Percentiles rank a stretch among this genome's conserved stretches.
These are phyloP conservation scores for Cyanoderma ruficeps DNA, from an alignment of 2,113 vertebrate species.

Conservation along the genomic window DNA sequence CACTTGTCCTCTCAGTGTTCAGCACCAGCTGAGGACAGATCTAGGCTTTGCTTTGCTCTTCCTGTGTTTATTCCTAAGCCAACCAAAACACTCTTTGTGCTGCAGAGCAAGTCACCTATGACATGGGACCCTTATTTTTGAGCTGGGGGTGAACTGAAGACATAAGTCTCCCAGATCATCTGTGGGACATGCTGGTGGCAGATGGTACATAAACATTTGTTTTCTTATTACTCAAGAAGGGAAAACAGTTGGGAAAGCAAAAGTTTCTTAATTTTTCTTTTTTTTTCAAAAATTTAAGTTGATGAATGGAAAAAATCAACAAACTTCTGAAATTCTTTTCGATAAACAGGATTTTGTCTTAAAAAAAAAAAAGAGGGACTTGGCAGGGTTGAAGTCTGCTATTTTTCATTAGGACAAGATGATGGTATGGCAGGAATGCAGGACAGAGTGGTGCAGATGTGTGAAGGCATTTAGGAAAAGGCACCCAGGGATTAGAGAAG, in stretches of 20 bases:
- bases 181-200: constrained; percentile 47
- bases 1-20: neutral
- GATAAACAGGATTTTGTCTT: constrained; percentile 55
- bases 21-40: neutral
- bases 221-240: constrained; percentile 52
- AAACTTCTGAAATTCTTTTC: constrained; percentile 57
- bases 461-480: constrained; percentile 56
- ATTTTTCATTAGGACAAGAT: constrained; percentile 60
- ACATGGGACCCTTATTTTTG: neutral
- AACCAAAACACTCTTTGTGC: neutral
- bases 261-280: neutral
- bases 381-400: constrained; percentile 27
- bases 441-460: constrained; percentile 60
- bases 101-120: neutral
- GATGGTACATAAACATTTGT: constrained; percentile 39
- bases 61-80: neutral
- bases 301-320: constrained; percentile 61
- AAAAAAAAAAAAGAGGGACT: neutral
- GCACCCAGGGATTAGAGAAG: constrained; percentile 47
- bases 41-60: neutral
- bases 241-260: constrained; percentile 52
- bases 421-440: constrained; percentile 59
- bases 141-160: constrained; percentile 9
- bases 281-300: constrained; percentile 39
- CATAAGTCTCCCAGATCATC: constrained; percentile 20